A percentile compares a stretch with the other conserved stretches of the same genome.
Evolutionary conservation across 2,888 invertebrate species (phyloP).

Genomic region (Eupithecia insigniata): DNA sequence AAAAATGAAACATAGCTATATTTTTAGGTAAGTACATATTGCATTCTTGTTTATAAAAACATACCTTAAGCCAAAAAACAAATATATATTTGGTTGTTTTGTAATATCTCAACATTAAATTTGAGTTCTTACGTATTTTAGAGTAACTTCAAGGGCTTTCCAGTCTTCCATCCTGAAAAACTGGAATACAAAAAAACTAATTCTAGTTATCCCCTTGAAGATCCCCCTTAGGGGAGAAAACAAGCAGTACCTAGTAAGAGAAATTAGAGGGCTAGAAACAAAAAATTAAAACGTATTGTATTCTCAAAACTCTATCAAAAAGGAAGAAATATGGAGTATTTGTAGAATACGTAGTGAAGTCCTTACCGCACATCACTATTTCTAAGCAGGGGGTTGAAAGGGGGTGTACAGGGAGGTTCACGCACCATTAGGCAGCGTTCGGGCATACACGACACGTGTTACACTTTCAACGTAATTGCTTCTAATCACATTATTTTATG

Average conservation of each 20-base stretch:
- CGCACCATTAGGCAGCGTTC: constrained; percentile 79
- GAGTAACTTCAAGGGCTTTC: too few species aligned
- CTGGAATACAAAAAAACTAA: too few species aligned
- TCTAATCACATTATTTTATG: constrained; percentile 68
- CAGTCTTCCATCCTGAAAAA: too few species aligned
- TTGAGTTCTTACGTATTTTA: too few species aligned
- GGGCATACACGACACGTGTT: constrained; percentile 73
- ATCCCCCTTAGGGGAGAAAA: too few species aligned
- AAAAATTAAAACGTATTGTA: too few species aligned
- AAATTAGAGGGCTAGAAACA: too few species aligned
- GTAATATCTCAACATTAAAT: too few species aligned
- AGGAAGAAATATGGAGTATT: neutral
- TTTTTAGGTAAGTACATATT: neutral
- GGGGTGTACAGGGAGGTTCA: constrained; percentile 55
- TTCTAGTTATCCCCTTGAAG: too few species aligned
- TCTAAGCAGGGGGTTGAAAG: constrained; percentile 60
- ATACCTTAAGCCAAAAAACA: neutral
- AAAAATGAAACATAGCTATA: neutral
- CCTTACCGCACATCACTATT: constrained; percentile 26
- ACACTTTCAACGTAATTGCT: constrained; percentile 80
- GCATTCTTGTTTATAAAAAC: neutral
- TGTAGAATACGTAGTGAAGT: neutral
- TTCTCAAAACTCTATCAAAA: neutral
- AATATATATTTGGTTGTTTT: neutral
- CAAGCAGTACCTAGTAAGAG: too few species aligned